Evolutionary conservation across 2,888 invertebrate species (phyloP).

Genomic region (Prosopocoilus inquinatus): DNA sequence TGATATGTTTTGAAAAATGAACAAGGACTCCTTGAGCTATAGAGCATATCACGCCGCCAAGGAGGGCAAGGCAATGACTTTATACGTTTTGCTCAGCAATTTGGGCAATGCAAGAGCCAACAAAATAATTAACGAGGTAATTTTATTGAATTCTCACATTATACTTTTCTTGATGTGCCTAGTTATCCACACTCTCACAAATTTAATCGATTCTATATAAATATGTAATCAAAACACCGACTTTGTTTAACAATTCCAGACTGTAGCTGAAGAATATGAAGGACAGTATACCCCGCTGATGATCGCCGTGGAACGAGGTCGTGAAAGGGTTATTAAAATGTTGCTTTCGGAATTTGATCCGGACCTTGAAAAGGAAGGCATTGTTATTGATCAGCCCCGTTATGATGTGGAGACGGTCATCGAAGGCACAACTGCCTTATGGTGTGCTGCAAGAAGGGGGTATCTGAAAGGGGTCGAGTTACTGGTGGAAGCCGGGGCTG

Average conservation of each 20-base stretch:
- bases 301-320: slow-evolving; percentile 80
- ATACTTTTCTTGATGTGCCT: slow-evolving; percentile 16
- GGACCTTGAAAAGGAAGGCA: slow-evolving; percentile 78
- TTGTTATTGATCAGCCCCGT: slow-evolving; percentile 89
- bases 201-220: too few species aligned
- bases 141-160: slow-evolving; percentile 16
- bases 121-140: slow-evolving; percentile 71
- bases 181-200: not conserved
- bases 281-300: slow-evolving; percentile 86
- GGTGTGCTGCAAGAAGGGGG: slow-evolving; percentile 86
- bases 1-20: slow-evolving; percentile 31
- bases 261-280: slow-evolving; percentile 76
- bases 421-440: slow-evolving; percentile 85
- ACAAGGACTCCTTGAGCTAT: slow-evolving; percentile 59
- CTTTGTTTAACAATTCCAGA: slow-evolving; percentile 37
- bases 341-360: slow-evolving; percentile 77
- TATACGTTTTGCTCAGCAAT: slow-evolving; percentile 74
- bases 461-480: slow-evolving; percentile 72
- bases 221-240: too few species aligned
- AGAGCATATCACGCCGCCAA: slow-evolving; percentile 79
- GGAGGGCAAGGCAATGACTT: slow-evolving; percentile 78
- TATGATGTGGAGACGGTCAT: slow-evolving; percentile 79
- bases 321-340: slow-evolving; percentile 77
- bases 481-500: slow-evolving; percentile 77
- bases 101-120: slow-evolving; percentile 62